Conservation (phyloP, 35 echinoderm and acorn worm species). For the Strongylocentrotus purpuratus region DNA sequence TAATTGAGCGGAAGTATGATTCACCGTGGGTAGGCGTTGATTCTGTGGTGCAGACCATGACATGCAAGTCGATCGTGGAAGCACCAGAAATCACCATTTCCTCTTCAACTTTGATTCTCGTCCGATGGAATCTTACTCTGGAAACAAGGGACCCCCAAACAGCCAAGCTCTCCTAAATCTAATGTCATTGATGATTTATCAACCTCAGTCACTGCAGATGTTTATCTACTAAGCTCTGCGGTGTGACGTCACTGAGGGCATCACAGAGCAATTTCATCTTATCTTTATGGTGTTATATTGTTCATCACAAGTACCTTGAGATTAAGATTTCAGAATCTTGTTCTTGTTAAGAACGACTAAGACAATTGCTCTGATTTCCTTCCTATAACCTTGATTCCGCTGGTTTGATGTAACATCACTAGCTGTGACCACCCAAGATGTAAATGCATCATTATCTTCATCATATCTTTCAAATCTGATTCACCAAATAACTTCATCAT, state of each 20-base stretch:
- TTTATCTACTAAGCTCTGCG: neutral
- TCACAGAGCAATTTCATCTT: neutral
- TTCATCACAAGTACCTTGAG: neutral
- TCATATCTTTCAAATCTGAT: too few species aligned
- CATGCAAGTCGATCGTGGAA: neutral
- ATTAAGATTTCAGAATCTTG: neutral
- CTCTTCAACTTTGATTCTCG: neutral
- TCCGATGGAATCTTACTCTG: conserved; percentile 6
- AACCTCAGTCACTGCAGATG: neutral
- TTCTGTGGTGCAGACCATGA: neutral
- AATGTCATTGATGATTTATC: neutral
- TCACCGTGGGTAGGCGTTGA: conserved; percentile 6
- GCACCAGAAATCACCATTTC: conserved; percentile 16
- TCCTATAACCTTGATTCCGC: neutral
- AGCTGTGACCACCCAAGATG: neutral
- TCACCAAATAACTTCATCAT: too few species aligned
- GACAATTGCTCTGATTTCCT: neutral
- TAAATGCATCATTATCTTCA: neutral
- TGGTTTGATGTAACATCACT: neutral
- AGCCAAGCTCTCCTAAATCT: conserved; percentile 5
- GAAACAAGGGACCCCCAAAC: conserved; percentile 1
- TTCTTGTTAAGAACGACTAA: neutral
- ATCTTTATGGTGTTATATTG: neutral
- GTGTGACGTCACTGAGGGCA: neutral
- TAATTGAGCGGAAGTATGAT: conserved; percentile 3